phyloP scores from a whole-genome alignment of 2,888 invertebrate species.

The Megastigmus dorsalis region DNA sequence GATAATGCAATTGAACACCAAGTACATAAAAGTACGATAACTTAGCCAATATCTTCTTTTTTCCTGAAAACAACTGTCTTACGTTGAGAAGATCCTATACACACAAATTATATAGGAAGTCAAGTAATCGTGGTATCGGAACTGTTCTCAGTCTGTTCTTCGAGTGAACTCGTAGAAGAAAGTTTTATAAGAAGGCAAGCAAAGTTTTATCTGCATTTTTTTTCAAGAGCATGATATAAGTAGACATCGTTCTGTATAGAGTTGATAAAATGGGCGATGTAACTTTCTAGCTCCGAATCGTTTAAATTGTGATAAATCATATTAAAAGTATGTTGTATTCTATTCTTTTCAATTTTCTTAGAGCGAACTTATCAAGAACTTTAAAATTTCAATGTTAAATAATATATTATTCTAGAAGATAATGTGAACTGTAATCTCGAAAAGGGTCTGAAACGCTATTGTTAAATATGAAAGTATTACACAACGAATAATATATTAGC shows the following conservation, averaged over 20 bases:
- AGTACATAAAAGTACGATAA: no score
- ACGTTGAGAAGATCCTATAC: not conserved
- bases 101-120: not conserved
- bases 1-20: no score
- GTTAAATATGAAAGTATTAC: no score
- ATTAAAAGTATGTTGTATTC: no score
- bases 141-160: not conserved
- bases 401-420: no score
- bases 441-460: no score
- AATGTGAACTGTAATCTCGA: no score
- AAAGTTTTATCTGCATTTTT: not conserved
- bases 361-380: no score
- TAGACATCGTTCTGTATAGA: not conserved
- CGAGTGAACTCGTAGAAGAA: not conserved
- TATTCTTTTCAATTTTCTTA: no score
- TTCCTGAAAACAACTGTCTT: not conserved
- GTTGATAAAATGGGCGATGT: not conserved
- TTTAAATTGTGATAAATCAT: not conserved
- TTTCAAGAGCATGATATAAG: not conserved
- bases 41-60: not conserved
- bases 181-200: not conserved
- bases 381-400: no score
- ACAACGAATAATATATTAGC: no score
- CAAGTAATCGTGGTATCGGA: not conserved
- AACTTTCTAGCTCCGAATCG: not conserved